Base-by-base conservation (phyloP, 2,797 vertebrate species). In the Fringilla coelebs region DNA sequence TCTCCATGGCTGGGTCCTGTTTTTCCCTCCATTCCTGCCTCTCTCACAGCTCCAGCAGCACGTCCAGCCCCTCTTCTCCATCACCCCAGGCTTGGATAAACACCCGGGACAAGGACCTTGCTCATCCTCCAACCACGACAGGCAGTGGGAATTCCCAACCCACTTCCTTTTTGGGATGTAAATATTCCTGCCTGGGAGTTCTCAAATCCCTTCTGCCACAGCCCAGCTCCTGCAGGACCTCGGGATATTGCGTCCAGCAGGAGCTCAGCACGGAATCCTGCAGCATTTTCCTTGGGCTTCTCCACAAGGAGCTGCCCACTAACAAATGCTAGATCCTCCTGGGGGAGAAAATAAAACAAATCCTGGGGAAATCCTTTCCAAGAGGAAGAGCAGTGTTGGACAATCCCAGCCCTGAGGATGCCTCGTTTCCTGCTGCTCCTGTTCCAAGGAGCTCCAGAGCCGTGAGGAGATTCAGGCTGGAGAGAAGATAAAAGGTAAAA, bases 231-330 rank as follows among this genome's bases (percentile, higher is more conserved):
- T 0, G 3, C 7, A 61, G 34, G 57, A 52, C 12, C 68, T 32
- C 0, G 20, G 9, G 10, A 32, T 41, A 11, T 38, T 13, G 2
- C 4, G 3, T 34, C 0, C 4, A 5, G 66, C n/a, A 15, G 40
- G 52, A 55, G 16, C 54, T 51, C 13, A 0, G 68, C 41, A 10
- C 66, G 0, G 29, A 62, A 51, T 28, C 73, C 73, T 13, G 73
- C 73, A 43, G 34, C 17, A 8, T 80, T 85, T 57, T 17, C 68
- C 65, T 60, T 18, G 25, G 38, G 32, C 8, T 81, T 84, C 78
- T 72, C 54, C 68, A 15, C 54, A 14, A 2, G 17, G 34, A 86
- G 20, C 16, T 63, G n/a, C 73, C 77, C 34, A 10, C 8, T 11
- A 40, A 68, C 92, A 86, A 54, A 89, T 41, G 75, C 78, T 22